phyloP scores from a whole-genome alignment of 2,113 vertebrate genomes.

The Cheirogaleus medius region DNA sequence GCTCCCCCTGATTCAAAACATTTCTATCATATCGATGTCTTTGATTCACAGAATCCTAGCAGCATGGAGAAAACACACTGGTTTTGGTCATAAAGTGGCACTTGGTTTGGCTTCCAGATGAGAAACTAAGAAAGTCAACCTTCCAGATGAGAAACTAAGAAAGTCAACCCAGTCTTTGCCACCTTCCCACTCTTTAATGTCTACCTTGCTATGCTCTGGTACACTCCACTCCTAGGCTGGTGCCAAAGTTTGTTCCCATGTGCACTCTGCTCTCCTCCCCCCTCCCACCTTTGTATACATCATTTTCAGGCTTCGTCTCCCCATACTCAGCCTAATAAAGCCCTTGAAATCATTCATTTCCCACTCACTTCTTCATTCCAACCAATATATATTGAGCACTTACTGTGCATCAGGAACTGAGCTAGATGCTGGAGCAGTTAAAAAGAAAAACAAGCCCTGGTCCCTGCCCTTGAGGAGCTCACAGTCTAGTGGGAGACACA shows the following conservation, averaged over 20 bases:
- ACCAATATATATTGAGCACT: neutral
- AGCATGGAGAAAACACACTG: neutral
- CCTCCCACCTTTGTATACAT: no score
- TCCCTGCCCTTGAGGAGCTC: slow-evolving; percentile 49
- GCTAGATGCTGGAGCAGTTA: neutral
- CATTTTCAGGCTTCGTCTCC: neutral
- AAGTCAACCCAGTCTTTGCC: neutral
- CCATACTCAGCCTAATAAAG: neutral
- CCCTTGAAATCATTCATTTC: neutral
- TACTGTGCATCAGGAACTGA: neutral
- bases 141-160: neutral
- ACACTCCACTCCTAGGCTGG: neutral
- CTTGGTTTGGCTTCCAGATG: neutral
- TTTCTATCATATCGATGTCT: neutral
- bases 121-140: neutral
- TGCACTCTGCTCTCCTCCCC: neutral
- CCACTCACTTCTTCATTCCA: slow-evolving; percentile 11
- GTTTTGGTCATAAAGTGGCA: neutral
- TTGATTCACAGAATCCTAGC: slow-evolving; percentile 22
- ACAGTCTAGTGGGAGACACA: slow-evolving; percentile 41
- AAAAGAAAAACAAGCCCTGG: slow-evolving; percentile 43
- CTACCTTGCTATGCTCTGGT: neutral
- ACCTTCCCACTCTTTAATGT: neutral
- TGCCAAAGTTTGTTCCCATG: neutral
- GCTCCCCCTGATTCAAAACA: slow-evolving; percentile 15